Conservation (phyloP, 2,113 vertebrate genomes). For the Turdus rufiventris region DNA sequence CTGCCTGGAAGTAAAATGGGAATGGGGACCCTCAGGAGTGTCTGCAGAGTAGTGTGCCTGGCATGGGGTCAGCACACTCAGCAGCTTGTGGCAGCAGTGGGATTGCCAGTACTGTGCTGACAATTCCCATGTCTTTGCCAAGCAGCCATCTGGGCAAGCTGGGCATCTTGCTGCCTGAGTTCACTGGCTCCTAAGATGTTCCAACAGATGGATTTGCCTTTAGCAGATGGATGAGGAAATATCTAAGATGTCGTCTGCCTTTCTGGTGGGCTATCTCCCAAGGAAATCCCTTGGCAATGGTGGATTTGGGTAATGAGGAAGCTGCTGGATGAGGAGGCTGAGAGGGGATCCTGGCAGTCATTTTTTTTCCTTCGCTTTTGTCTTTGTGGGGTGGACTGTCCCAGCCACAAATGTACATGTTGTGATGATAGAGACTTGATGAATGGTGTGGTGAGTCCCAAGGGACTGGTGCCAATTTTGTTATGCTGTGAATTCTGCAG, state of each 20-base stretch:
- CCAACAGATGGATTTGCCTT: background rate
- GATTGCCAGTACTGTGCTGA: background rate
- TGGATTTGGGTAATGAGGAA: background rate
- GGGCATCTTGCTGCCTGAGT: background rate
- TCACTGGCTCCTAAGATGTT: background rate
- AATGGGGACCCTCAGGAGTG: background rate
- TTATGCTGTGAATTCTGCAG: background rate
- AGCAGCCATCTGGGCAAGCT: background rate
- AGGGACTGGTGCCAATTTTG: background rate
- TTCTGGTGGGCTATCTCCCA: background rate
- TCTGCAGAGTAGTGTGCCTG: background rate
- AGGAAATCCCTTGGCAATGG: background rate
- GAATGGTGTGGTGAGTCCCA: rapidly evolving
- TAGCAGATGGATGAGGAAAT: background rate
- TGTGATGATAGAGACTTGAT: rapidly evolving
- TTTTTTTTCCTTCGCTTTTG: background rate
- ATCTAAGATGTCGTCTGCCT: background rate
- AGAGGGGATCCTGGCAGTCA: background rate
- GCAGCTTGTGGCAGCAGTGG: background rate
- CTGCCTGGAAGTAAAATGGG: background rate
- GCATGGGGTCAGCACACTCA: background rate
- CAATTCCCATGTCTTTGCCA: background rate
- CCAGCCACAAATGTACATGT: background rate
- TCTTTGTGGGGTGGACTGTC: background rate
- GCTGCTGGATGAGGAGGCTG: background rate